Evolutionary conservation across 2,888 invertebrate genomes (phyloP).

Genomic region (Ophion costatus): DNA sequence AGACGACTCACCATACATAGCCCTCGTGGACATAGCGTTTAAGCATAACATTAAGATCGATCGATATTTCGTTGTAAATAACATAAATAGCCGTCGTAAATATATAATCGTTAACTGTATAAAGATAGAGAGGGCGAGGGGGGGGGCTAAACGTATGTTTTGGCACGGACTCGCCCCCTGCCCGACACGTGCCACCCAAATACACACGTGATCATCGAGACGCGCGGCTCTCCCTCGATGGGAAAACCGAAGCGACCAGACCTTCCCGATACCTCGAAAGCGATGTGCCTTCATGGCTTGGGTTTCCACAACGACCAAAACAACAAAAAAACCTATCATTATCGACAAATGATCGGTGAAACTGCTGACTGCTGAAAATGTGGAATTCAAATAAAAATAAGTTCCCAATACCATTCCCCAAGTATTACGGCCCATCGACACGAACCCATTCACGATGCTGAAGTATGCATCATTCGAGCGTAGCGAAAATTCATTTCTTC

Average conservation of each 20-base stretch:
- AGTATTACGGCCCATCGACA: too few species aligned
- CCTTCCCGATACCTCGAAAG: constrained; percentile 17
- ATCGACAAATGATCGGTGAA: neutral
- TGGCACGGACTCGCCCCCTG: constrained; percentile 66
- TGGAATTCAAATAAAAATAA: too few species aligned
- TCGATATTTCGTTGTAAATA: constrained; percentile 51
- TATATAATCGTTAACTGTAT: constrained; percentile 46
- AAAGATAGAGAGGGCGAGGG: constrained; percentile 18
- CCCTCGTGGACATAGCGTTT: neutral
- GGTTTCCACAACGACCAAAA: neutral
- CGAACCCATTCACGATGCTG: too few species aligned
- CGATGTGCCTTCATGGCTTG: neutral
- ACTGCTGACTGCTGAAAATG: too few species aligned
- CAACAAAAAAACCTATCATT: neutral
- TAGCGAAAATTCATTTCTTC: too few species aligned
- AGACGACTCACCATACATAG: neutral
- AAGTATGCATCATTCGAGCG: too few species aligned
- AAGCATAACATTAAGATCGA: constrained; percentile 34
- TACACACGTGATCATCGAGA: constrained; percentile 19
- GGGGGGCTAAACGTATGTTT: constrained; percentile 58
- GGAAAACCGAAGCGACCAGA: constrained; percentile 63
- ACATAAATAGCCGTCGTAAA: constrained; percentile 52
- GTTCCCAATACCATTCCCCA: too few species aligned
- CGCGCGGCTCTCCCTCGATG: constrained; percentile 63
- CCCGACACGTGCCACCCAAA: constrained; percentile 67